Evolutionary conservation across 2,113 vertebrate genomes (phyloP), one percentile per base, ranked within the genome.

Genomic region (Microtus pennsylvanicus): DNA sequence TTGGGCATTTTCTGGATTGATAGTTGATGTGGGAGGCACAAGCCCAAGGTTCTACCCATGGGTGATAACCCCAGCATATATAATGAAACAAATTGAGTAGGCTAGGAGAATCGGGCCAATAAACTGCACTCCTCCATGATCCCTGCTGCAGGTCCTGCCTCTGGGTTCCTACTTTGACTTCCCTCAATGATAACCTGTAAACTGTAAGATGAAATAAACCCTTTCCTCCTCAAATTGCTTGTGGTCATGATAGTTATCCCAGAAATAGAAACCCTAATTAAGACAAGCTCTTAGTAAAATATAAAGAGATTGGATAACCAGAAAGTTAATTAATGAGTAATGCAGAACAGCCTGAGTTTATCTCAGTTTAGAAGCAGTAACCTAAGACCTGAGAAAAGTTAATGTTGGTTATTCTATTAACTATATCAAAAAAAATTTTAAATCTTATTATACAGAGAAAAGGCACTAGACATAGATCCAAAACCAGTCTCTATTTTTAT

Each of bases 371-470:
- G 7, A 9, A 76, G 87, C 5, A 0, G 63, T 58, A 96, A 3
- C 67, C 63, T 92, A 90, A 94, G 45, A 61, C 26, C 74, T 45
- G 7, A 94, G 82, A 97, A 75, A 92, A 96, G 28, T 63, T 26
- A 38, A 30, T 55, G 22, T 70, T 69, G 42, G 61, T 90, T 22
- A 35, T 22, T 91, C 8, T 58, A 76, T 76, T 38, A 86, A 28
- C 24, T 91, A 7, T 30, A 65, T 63, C 7, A 70, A 28, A 55
- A 88, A 47, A 87, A 69, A 12, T 8, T 58, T 61, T 21, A 85
- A n/a, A 92, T 82, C 24, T 63, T 30, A 75, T 38, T 80, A 87
- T 4, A 61, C 52, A 76, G 12, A 91, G n/a, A 90, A 93, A 95
- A 82, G 45, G 5, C 3, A 90, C 38, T 91, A 75, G 52, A 70